Evolutionary conservation across 2,888 invertebrate genomes (phyloP), one percentile per base, ranked within the genome.

Genomic region (Lasius platythorax): DNA sequence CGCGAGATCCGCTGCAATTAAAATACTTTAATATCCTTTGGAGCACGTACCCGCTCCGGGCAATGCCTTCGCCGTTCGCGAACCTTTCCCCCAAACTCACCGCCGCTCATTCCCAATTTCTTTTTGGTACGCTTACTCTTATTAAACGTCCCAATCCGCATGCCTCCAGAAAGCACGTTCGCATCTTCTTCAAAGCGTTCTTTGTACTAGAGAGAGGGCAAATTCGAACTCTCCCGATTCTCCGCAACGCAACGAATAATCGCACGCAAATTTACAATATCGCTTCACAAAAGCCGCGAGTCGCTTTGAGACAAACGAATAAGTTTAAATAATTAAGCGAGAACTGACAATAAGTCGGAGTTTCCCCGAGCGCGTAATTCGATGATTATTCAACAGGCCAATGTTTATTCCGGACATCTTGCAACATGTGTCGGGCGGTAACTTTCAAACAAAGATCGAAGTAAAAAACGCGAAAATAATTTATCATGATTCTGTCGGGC

Each of bases 11-110:
- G 85, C 72, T 87, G 92, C 92, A 92, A 92, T 92, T 92, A 92
- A 92, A 92, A 92, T 92, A 91, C 91, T 91, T 92, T 92, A 92
- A 92, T 92, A 92, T 92, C 89, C 89, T 90, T 90, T 88, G 88
- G 88, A 88, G 88, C 90, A 91, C 91, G 91, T 91, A 91, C 70
- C 83, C 76, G 88, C 89, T 73, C 73, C 83, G 82, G 86, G 89
- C 91, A 70, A 87, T 83, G 84, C 78, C 85, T 86, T 85, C 85
- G 76, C 86, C 82, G 75, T 18, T 56, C 68, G 18, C 37, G 28
- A 43, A 75, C 53, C 88, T 74, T 84, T 88, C 84, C 61, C 87
- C 90, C 81, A 66, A 67, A 85, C 73, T 67, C 84, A 33, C 40
- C 61, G 30, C 40, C 46, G 33, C 46, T 58, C 84, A 53, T 81